Conservation (phyloP, 2,797 vertebrate species). For the Astyanax mexicanus region DNA sequence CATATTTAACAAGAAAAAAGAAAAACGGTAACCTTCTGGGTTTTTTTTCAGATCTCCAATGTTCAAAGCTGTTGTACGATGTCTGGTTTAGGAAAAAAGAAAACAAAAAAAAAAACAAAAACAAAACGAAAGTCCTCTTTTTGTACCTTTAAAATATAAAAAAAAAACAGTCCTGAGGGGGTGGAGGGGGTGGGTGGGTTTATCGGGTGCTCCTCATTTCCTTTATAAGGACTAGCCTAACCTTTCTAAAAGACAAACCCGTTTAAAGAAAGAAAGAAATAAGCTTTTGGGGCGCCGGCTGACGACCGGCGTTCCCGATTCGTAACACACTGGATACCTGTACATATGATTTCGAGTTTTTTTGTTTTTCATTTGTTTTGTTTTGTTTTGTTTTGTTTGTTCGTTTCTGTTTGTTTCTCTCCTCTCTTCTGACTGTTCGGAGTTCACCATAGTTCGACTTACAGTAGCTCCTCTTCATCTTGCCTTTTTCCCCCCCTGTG, state of each 20-base stretch:
- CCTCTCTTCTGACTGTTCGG: constrained; percentile 71
- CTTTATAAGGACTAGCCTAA: constrained; percentile 70
- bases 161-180: constrained; percentile 47
- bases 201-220: constrained; percentile 64
- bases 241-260: constrained; percentile 68
- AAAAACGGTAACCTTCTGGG: constrained; percentile 64
- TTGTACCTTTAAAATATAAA: constrained; percentile 70
- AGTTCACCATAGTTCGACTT: constrained; percentile 78
- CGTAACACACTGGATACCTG: constrained; percentile 86
- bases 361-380: constrained; percentile 55
- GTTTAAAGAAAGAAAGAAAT: constrained; percentile 70
- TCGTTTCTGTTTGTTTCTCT: constrained; percentile 69
- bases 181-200: constrained; percentile 21
- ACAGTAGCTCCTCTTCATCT: constrained; percentile 77
- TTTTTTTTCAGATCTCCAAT: constrained; percentile 66
- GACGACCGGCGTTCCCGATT: constrained; percentile 65
- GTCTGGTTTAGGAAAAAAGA: constrained; percentile 65
- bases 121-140: constrained; percentile 54
- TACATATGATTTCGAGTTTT: constrained; percentile 80
- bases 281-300: constrained; percentile 73
- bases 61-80: constrained; percentile 76
- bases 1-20: constrained; percentile 64
- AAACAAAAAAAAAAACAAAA: not conserved
- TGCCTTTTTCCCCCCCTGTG: constrained; percentile 79
- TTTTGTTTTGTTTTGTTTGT: constrained; percentile 69